A percentile compares a stretch with the other conserved stretches of the same genome.
phyloP scores from a whole-genome alignment of 2,797 vertebrate genomes.

The Picus viridis region DNA sequence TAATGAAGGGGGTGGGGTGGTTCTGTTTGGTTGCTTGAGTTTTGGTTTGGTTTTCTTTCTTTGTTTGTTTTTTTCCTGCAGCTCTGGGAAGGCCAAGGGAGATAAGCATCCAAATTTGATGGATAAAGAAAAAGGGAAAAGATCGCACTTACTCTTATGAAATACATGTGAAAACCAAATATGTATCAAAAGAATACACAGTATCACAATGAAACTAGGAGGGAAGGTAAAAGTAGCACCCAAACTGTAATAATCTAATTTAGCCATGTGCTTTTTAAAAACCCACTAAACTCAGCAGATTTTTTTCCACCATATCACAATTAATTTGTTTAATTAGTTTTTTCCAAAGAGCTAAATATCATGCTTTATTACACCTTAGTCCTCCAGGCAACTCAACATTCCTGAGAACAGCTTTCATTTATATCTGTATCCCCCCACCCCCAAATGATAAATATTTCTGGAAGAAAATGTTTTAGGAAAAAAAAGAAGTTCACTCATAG shows the following conservation, averaged over 20 bases:
- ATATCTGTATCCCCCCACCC: not conserved
- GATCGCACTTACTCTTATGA: not conserved
- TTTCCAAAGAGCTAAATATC: not conserved
- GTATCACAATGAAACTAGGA: not conserved
- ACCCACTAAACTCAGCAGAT: not conserved
- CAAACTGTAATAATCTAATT: not conserved
- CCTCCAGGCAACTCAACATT: not conserved
- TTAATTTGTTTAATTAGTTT: accelerated
- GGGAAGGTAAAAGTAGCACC: not conserved
- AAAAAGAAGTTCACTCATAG: not conserved
- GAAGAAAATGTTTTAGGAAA: not conserved
- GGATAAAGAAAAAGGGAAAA: not conserved
- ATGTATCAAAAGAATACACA: not conserved
- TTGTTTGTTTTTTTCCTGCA: not conserved
- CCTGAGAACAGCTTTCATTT: not conserved
- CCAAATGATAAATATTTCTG: not conserved
- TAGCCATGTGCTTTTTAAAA: not conserved
- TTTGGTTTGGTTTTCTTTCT: too few species aligned
- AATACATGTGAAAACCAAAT: not conserved
- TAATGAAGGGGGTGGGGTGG: too few species aligned
- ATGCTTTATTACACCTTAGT: not conserved
- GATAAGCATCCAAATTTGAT: not conserved
- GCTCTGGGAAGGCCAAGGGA: not conserved
- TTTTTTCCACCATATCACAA: not conserved
- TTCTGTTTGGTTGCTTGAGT: too few species aligned